Conservation (phyloP, 2,888 invertebrate species). For the Eucriotettix oculatus region DNA sequence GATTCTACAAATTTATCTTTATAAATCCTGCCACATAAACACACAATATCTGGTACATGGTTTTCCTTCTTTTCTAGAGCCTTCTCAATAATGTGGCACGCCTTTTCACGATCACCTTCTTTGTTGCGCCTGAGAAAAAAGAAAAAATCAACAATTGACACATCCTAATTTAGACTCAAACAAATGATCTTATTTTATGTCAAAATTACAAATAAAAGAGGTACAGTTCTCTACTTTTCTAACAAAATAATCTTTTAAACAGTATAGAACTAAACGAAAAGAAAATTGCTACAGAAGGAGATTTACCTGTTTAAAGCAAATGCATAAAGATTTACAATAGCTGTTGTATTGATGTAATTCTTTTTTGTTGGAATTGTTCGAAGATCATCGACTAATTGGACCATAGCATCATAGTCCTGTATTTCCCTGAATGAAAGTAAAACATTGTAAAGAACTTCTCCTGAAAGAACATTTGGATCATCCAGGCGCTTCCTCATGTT, state of each 20-base stretch:
- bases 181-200: no score
- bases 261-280: constrained; percentile 1
- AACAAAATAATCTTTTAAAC: background rate
- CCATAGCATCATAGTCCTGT: constrained; percentile 94
- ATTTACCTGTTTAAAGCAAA: constrained; percentile 81
- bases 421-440: constrained; percentile 81
- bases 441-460: constrained; percentile 90
- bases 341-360: constrained; percentile 75
- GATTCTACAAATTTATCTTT: constrained; percentile 96
- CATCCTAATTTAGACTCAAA: no score
- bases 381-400: constrained; percentile 86
- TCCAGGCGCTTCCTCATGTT: constrained; percentile 86
- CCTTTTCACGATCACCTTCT: constrained; percentile 87
- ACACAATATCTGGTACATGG: constrained; percentile 91
- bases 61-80: constrained; percentile 87
- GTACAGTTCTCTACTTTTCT: background rate
- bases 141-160: no score
- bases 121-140: constrained; percentile 58
- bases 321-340: constrained; percentile 85
- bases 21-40: constrained; percentile 93
- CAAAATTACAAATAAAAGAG: background rate
- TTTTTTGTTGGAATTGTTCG: constrained; percentile 76
- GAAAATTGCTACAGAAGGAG: background rate
- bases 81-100: constrained; percentile 77
- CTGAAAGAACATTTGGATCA: constrained; percentile 90